phyloP scores from a whole-genome alignment of 2,888 invertebrate species.

The Ctena decussata region DNA sequence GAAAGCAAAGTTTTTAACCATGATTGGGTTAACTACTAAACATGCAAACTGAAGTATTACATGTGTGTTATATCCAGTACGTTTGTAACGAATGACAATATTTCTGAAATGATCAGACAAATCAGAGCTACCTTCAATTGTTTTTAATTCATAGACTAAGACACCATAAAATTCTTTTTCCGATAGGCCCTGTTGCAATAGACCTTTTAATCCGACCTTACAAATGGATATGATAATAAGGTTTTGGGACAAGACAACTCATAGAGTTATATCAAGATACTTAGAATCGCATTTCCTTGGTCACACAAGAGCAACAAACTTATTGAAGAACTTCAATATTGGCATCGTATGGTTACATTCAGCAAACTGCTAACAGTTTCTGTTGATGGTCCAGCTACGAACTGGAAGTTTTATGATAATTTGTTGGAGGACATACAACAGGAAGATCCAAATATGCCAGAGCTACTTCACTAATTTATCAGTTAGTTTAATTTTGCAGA shows the following conservation, averaged over 20 bases:
- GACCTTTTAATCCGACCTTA: too few relatives aligned
- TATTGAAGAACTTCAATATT: constrained; percentile 26
- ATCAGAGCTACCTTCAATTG: background rate
- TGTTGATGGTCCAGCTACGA: constrained; percentile 43
- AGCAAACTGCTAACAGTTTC: constrained; percentile 34
- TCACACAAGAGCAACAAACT: constrained; percentile 41
- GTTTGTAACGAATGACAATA: too few relatives aligned
- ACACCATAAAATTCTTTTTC: constrained; percentile 44
- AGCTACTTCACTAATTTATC: background rate
- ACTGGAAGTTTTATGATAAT: constrained; percentile 46
- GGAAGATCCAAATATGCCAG: background rate
- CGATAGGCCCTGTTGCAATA: too few relatives aligned
- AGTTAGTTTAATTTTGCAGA: background rate
- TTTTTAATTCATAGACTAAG: background rate
- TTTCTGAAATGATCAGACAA: too few relatives aligned
- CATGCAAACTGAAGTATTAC: too few relatives aligned
- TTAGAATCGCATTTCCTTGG: constrained; percentile 44
- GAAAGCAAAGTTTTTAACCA: too few relatives aligned
- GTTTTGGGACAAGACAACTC: background rate
- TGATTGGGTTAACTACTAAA: too few relatives aligned
- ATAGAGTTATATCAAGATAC: constrained; percentile 32
- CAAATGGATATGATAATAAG: constrained; percentile 59
- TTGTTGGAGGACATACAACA: constrained; percentile 15
- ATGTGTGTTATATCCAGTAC: too few relatives aligned
- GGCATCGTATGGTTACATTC: background rate